Evolutionary conservation across 2,888 invertebrate species (phyloP).

Genomic region (Acrocyrtus sp.): DNA sequence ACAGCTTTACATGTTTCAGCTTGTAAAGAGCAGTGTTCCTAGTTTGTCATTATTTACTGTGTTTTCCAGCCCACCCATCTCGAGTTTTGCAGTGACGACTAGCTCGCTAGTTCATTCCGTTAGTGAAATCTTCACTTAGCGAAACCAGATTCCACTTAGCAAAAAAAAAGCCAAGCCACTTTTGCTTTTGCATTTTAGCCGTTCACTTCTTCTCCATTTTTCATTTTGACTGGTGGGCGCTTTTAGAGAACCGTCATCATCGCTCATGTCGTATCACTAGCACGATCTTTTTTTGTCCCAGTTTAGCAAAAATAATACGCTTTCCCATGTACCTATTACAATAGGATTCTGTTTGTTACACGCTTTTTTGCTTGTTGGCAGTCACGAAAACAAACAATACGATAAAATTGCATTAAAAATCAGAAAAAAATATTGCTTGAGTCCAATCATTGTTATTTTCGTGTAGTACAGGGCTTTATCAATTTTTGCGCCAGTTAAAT

Average conservation of each 20-base stretch:
- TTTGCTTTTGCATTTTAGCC: background rate
- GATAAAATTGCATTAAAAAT: no score
- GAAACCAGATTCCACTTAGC: slow-evolving; percentile 7
- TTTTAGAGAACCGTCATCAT: background rate
- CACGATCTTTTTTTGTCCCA: background rate
- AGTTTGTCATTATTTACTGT: background rate
- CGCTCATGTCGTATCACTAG: background rate
- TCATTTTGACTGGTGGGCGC: background rate
- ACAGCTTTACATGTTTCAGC: no score
- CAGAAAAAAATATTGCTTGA: no score
- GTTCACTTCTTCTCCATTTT: background rate
- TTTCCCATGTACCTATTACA: background rate
- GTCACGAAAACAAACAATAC: slow-evolving; percentile 21
- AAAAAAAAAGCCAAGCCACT: no score
- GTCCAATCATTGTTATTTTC: no score
- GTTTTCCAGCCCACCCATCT: background rate
- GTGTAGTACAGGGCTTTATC: no score
- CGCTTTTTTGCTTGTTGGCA: slow-evolving; percentile 1
- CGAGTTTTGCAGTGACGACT: background rate
- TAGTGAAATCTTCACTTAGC: slow-evolving; percentile 16
- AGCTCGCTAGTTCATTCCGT: background rate
- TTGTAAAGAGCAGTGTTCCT: no score
- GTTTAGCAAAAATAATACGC: background rate
- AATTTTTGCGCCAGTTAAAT: no score
- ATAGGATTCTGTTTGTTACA: background rate